A percentile compares a stretch with the other conserved stretches of the same genome.
Evolutionary conservation across 2,797 vertebrate genomes (phyloP).

Genomic region (Melanotaenia nigrans): DNA sequence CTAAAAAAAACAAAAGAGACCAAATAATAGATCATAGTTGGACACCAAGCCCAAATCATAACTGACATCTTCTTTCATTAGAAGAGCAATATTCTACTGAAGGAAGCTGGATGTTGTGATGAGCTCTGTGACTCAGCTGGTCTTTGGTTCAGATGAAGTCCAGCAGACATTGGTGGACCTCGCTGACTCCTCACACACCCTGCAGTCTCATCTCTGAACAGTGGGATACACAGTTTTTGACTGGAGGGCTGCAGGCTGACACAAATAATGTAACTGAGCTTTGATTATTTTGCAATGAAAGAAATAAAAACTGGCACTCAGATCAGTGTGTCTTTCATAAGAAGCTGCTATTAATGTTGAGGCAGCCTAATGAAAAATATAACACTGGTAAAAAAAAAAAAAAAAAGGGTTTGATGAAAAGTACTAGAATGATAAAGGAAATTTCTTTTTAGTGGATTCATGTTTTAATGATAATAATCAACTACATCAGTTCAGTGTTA

Average conservation of each 20-base stretch:
- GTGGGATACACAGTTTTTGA: slow-evolving; percentile 15
- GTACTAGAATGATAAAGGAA: neutral
- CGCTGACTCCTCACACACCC: slow-evolving; percentile 22
- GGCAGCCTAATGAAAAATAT: neutral
- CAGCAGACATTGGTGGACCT: slow-evolving; percentile 5
- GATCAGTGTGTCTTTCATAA: neutral
- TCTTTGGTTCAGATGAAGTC: slow-evolving; percentile 41
- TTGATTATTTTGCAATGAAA: slow-evolving; percentile 15
- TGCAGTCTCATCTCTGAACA: slow-evolving; percentile 18
- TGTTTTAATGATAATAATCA: neutral
- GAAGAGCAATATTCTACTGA: neutral
- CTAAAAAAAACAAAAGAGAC: too few relatives aligned
- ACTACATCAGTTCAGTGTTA: neutral
- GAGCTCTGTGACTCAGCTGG: slow-evolving; percentile 37
- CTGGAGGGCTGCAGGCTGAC: neutral
- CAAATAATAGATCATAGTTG: too few relatives aligned
- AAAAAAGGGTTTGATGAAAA: neutral
- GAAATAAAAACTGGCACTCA: neutral
- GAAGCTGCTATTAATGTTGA: neutral
- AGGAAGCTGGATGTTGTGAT: neutral
- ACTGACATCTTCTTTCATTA: too few relatives aligned
- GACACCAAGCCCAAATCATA: too few relatives aligned
- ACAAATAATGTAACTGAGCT: neutral
- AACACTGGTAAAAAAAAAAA: neutral
- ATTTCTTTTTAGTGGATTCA: neutral